Base-by-base conservation (phyloP, 1,140 invertebrate species). In the Lasioglossum baleicum region DNA sequence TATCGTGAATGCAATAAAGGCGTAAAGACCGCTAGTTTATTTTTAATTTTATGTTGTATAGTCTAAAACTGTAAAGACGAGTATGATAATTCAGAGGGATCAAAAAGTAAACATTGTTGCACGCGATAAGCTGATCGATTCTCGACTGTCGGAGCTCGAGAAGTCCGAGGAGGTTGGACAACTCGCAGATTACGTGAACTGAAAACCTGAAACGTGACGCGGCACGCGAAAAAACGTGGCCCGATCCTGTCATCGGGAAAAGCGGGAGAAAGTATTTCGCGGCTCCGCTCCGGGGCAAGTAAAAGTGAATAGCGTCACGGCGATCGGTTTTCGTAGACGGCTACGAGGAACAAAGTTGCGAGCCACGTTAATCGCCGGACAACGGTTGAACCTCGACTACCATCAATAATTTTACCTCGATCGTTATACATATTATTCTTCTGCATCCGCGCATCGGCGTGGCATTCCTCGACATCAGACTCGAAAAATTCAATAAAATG, bases 231-330 rank as follows among this genome's bases (percentile, higher is more conserved):
- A 42, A 67, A 56, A 26, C 10, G n/a, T 3, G 8, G 15, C 51
- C 15, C 31, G n/a, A 20, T 11, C 31, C 20, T 58, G 11, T 17
- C 40, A 44, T 68, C 35, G 68, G 61, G 31, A 51, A 72, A 78
- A 63, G 51, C 11, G 17, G 11, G 66, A 63, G 68, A 63, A 78
- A 70, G 48, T 56, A 72, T 40, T 51, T 2, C 20, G 11, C 20
- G 26, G 31, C 44, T 26, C 8, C 35, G 44, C 42, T 78, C 44
- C 26, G 56, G 17, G 40, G 58, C 68, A 78, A 72, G 68, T 63
- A 78, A 63, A 63, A 78, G 68, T 77, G 31, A 51, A 63, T 51
- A 71, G 48, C 26, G 64, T 68, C 40, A 17, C 20, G 56, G 53
- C 11, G 26, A 63, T 74, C 26, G 42, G 17, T 51, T 48, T 48